Percentiles rank a stretch among this genome's conserved stretches.
These are phyloP conservation scores for Brachyalestes nurse DNA, from an alignment of 2,797 vertebrate genomes.

Conservation along the genomic window DNA sequence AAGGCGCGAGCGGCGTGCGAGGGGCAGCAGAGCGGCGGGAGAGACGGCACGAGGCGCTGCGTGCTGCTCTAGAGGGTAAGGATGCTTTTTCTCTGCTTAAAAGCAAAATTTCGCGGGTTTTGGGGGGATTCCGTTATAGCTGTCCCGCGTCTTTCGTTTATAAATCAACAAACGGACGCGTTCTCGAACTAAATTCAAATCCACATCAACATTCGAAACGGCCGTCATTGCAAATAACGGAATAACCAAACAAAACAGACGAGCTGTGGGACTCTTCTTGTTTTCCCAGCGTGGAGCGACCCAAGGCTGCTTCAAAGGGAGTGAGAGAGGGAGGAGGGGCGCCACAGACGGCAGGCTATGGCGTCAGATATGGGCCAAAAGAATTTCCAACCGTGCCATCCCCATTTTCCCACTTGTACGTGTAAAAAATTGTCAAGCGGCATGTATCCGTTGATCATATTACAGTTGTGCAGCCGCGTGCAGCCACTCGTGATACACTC, in stretches of 20 bases:
- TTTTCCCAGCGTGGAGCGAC: constrained; percentile 15
- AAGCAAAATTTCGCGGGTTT: too few species aligned
- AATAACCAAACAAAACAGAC: neutral
- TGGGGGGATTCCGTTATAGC: neutral
- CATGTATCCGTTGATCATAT: neutral
- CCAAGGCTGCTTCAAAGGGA: neutral
- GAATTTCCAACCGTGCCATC: neutral
- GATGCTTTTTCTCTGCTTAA: neutral
- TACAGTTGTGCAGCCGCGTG: too few species aligned
- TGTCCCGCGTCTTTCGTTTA: neutral
- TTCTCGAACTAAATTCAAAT: neutral
- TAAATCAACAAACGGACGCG: neutral
- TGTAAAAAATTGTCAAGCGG: neutral
- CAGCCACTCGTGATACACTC: too few species aligned
- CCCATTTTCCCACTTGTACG: neutral
- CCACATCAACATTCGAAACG: neutral
- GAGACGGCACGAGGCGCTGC: constrained; percentile 43
- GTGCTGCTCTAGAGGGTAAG: constrained; percentile 38
- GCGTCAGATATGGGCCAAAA: constrained; percentile 8
- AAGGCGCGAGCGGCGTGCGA: constrained; percentile 37
- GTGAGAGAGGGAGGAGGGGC: neutral
- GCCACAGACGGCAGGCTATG: constrained; percentile 4
- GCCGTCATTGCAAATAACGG: neutral
- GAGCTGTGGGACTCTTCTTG: neutral
- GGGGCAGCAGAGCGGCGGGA: constrained; percentile 38